Percentiles rank a stretch among this genome's conserved stretches.
phyloP scores from a whole-genome alignment of 2,797 vertebrate genomes.

The Platalea minor region DNA sequence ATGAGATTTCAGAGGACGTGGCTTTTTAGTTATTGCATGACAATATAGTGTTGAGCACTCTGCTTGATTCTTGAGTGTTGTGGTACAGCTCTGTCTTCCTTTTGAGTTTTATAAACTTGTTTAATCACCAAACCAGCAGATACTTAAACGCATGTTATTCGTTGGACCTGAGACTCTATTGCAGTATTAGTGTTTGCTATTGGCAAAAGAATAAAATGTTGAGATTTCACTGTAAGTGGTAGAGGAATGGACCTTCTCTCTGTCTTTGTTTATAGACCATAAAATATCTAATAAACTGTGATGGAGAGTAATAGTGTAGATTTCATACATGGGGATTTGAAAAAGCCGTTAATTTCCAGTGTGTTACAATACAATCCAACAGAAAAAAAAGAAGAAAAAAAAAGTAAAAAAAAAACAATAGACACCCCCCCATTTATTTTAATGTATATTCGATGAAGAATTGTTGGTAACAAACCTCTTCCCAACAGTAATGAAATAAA shows the following conservation, averaged over 20 bases:
- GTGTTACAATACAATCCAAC: not conserved
- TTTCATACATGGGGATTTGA: not conserved
- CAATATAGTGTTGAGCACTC: not conserved
- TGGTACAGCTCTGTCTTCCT: not conserved
- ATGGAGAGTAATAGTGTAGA: not conserved
- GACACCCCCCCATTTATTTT: not conserved
- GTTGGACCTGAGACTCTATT: not conserved
- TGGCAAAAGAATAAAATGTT: not conserved
- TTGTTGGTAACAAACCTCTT: not conserved
- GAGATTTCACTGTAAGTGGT: not conserved
- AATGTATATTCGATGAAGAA: not conserved
- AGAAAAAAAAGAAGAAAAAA: accelerated
- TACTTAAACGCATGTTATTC: not conserved
- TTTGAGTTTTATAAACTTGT: not conserved
- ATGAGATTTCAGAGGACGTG: not conserved
- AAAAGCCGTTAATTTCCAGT: not conserved
- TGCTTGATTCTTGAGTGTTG: not conserved
- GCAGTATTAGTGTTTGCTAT: not conserved
- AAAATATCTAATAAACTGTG: not conserved
- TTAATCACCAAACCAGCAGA: not conserved
- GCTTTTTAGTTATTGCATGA: not conserved
- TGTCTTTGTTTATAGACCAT: not conserved
- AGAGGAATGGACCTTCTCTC: not conserved
- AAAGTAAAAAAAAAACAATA: no score
- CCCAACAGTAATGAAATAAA: not conserved